phyloP scores from a whole-genome alignment of 2,113 vertebrate genomes.

The Cyphomyrus plagiostoma region DNA sequence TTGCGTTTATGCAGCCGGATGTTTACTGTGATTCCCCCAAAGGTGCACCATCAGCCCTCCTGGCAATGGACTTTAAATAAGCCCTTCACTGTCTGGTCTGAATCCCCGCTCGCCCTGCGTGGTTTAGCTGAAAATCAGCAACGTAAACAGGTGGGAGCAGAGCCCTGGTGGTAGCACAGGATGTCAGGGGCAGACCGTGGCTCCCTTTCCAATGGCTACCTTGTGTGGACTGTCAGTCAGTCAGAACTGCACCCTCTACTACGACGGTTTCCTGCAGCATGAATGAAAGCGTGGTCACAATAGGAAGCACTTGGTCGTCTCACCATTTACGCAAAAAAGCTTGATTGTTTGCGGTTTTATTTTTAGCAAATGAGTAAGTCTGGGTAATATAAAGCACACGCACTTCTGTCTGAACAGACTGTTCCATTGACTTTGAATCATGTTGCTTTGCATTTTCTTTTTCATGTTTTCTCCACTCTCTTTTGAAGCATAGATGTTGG shows the following conservation, averaged over 20 bases:
- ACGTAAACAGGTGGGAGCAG: neutral
- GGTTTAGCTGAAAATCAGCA: neutral
- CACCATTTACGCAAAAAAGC: neutral
- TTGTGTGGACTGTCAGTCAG: neutral
- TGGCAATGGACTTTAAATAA: neutral
- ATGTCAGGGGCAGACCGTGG: neutral
- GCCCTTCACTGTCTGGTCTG: neutral
- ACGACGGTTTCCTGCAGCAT: neutral
- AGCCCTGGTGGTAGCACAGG: neutral
- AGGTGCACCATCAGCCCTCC: neutral
- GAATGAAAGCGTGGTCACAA: neutral
- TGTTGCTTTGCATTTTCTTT: neutral
- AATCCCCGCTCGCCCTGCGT: neutral
- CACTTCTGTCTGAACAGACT: neutral
- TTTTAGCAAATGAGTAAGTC: neutral
- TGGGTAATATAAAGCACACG: neutral
- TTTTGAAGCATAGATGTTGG: neutral
- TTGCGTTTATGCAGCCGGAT: neutral
- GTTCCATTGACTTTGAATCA: neutral
- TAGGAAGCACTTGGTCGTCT: neutral
- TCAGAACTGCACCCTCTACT: neutral
- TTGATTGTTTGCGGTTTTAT: neutral
- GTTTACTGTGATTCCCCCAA: neutral
- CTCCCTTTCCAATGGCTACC: neutral
- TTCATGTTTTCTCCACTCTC: neutral